Base-by-base conservation (phyloP, 2,888 invertebrate genomes). In the Labia minor region DNA sequence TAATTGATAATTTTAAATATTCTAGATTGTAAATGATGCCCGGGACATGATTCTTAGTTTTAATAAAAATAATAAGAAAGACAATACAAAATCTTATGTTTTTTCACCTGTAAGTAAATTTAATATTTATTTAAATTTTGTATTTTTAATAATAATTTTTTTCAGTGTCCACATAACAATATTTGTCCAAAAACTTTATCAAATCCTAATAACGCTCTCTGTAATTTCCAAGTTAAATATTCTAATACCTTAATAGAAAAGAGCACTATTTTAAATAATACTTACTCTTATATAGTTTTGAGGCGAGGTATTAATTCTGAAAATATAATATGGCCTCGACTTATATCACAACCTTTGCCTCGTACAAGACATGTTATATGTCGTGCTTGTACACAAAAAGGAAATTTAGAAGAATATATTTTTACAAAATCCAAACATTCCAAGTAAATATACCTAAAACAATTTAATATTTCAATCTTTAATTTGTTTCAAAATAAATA, bases 101-200 rank as follows among this genome's bases (percentile, higher is more conserved):
- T 88, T 90, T 75, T 85, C 92, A 62, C 94, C 94, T 33, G 88
- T 89, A 80, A 81, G 81, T 78, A 72, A 67, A 63, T 64, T 18
- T 63, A 65, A 21, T 65, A 33, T 65, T 63, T 65, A 16, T 61
- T 63, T 4, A 67, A 66, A 66, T n/a, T 18, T 19, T n/a, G n/a
- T n/a, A n/a, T n/a, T n/a, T n/a, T n/a, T n/a, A n/a, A n/a, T 68
- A 67, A 65, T 61, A 71, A 10, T 67, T 69, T 67, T 66, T 78
- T 79, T 71, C 75, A 90, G 81, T 97, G 96, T 75, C 89, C 95
- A 0, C 92, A 94, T 74, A 90, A 93, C 72, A 75, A 78, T 19
- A 73, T 80, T 0, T 97, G 96, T 75, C 96, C 96, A 0, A 81
- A 89, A 71, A 82, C 84, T 70, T 67, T 81, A 19, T 78, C 81